A percentile compares a stretch with the other conserved stretches of the same genome.
These are phyloP conservation scores for Polypterus bichir DNA, from an alignment of 2,113 vertebrate species.

Conservation along the genomic window DNA sequence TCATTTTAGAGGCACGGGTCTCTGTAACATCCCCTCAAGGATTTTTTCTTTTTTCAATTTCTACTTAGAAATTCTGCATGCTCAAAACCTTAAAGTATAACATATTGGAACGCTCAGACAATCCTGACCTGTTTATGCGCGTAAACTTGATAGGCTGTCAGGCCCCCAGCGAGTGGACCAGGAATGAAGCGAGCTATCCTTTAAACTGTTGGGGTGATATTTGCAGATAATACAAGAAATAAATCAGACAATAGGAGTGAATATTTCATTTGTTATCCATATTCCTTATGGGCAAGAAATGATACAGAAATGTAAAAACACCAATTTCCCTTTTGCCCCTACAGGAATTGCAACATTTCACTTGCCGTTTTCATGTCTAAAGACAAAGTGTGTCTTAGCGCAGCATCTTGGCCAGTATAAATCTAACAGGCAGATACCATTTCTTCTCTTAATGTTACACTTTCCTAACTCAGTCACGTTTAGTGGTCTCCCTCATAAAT, in stretches of 20 bases:
- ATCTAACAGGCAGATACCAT: conserved; percentile 55
- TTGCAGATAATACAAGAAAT: conserved; percentile 67
- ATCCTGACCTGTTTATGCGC: conserved; percentile 62
- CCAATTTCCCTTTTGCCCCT: conserved; percentile 55
- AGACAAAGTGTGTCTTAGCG: conserved; percentile 51
- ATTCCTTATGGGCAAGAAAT: conserved; percentile 75
- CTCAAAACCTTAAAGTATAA: conserved; percentile 55
- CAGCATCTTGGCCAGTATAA: conserved; percentile 45
- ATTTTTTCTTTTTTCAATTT: conserved; percentile 33
- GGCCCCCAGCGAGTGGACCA: conserved; percentile 46
- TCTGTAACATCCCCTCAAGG: conserved; percentile 44
- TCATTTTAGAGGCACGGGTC: conserved; percentile 43
- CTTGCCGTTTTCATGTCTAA: conserved; percentile 56
- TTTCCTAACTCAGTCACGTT: conserved; percentile 42
- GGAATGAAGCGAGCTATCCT: conserved; percentile 51
- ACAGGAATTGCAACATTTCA: conserved; percentile 56
- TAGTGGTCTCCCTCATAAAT: conserved; percentile 16
- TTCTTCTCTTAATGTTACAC: conserved; percentile 55
- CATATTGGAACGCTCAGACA: conserved; percentile 47
- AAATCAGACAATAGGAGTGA: conserved; percentile 74
- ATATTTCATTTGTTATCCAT: conserved; percentile 82
- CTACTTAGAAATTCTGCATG: conserved; percentile 44
- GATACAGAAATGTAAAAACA: conserved; percentile 68
- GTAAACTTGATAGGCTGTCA: conserved; percentile 61
- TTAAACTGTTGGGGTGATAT: conserved; percentile 64